phyloP scores from a whole-genome alignment of 2,888 invertebrate genomes.

The Apotomis turbidana region DNA sequence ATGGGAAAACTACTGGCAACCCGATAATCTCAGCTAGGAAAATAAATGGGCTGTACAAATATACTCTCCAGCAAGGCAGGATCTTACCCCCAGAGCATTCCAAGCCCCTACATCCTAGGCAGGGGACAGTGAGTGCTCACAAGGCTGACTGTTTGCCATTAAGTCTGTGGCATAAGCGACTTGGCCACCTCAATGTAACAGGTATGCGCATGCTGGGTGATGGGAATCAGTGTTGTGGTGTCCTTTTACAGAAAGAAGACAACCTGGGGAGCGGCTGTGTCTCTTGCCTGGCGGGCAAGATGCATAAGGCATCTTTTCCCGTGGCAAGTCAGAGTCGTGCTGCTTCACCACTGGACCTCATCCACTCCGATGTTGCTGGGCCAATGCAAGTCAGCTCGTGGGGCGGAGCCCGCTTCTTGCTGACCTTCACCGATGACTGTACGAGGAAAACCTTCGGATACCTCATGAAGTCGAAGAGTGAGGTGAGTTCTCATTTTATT shows the following conservation, averaged over 20 bases:
- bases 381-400: not conserved
- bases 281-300: not conserved
- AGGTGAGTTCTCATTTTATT: slow-evolving; percentile 32
- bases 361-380: not conserved
- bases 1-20: not conserved
- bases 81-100: no score
- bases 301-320: slow-evolving; percentile 1
- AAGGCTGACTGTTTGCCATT: no score
- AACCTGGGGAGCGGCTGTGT: not conserved
- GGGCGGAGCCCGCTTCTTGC: slow-evolving; percentile 1
- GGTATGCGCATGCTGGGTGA: slow-evolving; percentile 4
- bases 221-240: slow-evolving; percentile 2
- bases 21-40: no score
- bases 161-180: no score
- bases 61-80: no score
- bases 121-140: no score
- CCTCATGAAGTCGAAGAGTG: slow-evolving; percentile 14
- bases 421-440: slow-evolving; percentile 11
- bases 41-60: no score
- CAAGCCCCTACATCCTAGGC: no score
- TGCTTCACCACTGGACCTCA: not conserved
- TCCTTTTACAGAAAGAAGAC: not conserved
- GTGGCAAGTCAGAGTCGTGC: not conserved
- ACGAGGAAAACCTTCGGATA: slow-evolving; percentile 22
- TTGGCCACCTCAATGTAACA: not conserved